Evolutionary conservation across 2,113 vertebrate genomes (phyloP).

Genomic region (Callocephalon fimbriatum): DNA sequence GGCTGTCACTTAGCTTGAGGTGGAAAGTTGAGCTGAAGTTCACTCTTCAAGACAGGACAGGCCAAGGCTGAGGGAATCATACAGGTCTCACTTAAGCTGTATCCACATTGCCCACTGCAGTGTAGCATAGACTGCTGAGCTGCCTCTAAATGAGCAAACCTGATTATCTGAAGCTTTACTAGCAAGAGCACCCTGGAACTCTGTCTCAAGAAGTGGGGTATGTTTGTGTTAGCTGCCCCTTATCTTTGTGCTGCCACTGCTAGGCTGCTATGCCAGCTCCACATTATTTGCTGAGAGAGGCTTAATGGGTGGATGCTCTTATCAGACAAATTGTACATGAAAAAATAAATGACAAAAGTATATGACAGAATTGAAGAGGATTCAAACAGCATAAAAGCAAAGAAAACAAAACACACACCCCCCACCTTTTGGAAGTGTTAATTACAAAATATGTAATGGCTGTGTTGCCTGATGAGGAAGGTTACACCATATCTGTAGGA

Average conservation of each 20-base stretch:
- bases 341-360: background rate
- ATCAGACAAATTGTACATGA: background rate
- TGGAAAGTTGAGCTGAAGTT: background rate
- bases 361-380: background rate
- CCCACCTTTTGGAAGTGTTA: background rate
- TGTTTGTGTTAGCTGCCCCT: background rate
- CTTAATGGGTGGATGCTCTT: background rate
- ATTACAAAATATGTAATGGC: background rate
- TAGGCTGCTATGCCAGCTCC: background rate
- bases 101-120: rapidly evolving
- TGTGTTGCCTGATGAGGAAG: background rate
- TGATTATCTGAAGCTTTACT: background rate
- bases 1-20: background rate
- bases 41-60: background rate
- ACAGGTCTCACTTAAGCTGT: background rate
- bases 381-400: background rate
- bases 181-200: background rate
- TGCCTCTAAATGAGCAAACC: background rate
- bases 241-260: background rate
- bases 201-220: background rate
- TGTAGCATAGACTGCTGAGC: background rate
- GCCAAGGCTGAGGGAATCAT: background rate
- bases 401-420: background rate
- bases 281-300: background rate
- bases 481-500: background rate